Evolutionary conservation across 2,888 invertebrate species (phyloP), one percentile per base, ranked within the genome.

Genomic region (Drosophila sordidula): DNA sequence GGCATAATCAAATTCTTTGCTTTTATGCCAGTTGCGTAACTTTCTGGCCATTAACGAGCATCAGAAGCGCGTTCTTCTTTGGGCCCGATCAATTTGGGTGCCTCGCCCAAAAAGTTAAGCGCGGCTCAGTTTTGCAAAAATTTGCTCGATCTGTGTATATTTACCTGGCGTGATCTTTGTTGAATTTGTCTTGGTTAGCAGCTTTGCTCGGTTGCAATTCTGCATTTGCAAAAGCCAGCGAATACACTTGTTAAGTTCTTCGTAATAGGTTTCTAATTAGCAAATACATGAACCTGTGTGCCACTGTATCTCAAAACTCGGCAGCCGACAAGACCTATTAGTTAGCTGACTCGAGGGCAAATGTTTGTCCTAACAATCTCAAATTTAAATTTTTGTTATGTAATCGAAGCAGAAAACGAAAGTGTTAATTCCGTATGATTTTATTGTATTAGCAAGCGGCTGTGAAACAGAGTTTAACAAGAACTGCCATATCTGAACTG

Each of bases 211-310:
- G 22, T 54, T 78, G 80, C 70, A 80, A 47, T 66, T 68, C 50
- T 78, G 75, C 75, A 78, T 50, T 57, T 63, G 61, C 57, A 59
- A 45, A 45, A 59, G 22, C 41, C 22, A 42, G 25, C 68, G 44
- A 67, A 62, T 51, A 34, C 18, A 62, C 58, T 46, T 69, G 80
- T 70, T 83, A 78, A 80, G 41, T 70, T 69, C 51, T 61, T 62
- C 52, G 61, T 71, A 78, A 80, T 70, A 29, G 49, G 64, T 52
- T 63, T 74, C 78, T 83, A 83, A 83, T 79, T 87, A 71, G 57
- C 67, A 80, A 80, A 79, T 49, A 86, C 22, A 29, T 29, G 56
- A 38, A 41, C 47, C n/a, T 44, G 22, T 42, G 32, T 26, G 32
- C 26, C n/a, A 8, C 2, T 50, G 47, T 29, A n/a, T 11, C 4